A percentile compares a stretch with the other conserved stretches of the same genome.
phyloP scores from a whole-genome alignment of 1,140 invertebrate genomes.

The Acromyrmex heyeri region DNA sequence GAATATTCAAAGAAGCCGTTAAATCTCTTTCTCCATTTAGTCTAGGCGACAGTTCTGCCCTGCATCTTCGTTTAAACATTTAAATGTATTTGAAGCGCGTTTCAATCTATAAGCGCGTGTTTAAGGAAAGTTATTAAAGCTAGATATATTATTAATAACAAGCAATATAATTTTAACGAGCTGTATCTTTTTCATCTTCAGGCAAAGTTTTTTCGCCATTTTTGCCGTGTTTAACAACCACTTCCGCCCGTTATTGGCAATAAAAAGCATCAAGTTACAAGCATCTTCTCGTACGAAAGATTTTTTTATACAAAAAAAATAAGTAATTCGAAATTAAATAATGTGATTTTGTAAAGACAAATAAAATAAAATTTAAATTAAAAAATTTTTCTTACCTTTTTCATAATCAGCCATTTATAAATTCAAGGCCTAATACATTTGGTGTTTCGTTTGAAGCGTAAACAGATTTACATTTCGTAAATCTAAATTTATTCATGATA shows the following conservation, averaged over 20 bases:
- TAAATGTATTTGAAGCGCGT: slow-evolving; percentile 19
- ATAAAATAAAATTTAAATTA: background rate
- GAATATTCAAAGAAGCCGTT: slow-evolving; percentile 72
- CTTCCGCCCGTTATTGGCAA: background rate
- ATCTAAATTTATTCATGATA: slow-evolving; percentile 78
- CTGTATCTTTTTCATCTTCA: background rate
- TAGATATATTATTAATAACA: slow-evolving; percentile 34
- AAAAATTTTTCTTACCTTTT: background rate
- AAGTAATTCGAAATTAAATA: background rate
- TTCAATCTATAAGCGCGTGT: slow-evolving; percentile 11
- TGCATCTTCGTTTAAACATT: slow-evolving; percentile 47
- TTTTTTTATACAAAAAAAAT: background rate
- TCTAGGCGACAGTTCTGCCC: background rate
- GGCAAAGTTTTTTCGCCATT: background rate
- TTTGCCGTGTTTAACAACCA: slow-evolving; percentile 34
- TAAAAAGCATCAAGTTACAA: background rate
- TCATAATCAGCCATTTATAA: slow-evolving; percentile 9
- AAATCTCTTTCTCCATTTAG: slow-evolving; percentile 65
- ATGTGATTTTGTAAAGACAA: background rate
- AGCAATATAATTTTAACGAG: slow-evolving; percentile 14
- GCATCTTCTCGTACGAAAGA: background rate
- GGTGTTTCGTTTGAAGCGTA: slow-evolving; percentile 75
- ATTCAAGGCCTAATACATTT: slow-evolving; percentile 61
- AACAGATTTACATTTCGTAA: slow-evolving; percentile 75
- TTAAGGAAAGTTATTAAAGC: slow-evolving; percentile 43